These are phyloP conservation scores for Zingel zingel DNA, from an alignment of 2,113 vertebrate genomes.

Conservation along the genomic window DNA sequence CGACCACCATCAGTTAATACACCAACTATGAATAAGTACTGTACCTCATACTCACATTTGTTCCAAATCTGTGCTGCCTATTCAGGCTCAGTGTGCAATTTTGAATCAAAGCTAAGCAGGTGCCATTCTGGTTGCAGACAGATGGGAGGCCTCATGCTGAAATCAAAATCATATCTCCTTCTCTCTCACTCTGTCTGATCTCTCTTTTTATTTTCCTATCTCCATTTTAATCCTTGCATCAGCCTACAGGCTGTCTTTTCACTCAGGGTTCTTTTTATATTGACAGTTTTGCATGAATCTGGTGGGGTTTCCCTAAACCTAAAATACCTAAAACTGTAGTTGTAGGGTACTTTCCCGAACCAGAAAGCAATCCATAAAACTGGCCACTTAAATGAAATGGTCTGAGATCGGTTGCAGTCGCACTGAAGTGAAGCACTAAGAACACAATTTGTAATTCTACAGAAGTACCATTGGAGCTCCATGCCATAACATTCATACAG, in stretches of 20 bases:
- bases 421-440: neutral
- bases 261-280: constrained; percentile 12
- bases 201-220: constrained; percentile 24
- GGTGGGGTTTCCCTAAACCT: neutral
- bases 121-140: constrained; percentile 47
- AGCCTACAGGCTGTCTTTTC: constrained; percentile 14
- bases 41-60: neutral
- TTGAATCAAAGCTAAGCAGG: constrained; percentile 58
- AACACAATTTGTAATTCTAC: neutral
- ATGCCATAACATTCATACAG: neutral
- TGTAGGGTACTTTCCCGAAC: neutral
- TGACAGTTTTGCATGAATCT: constrained; percentile 7
- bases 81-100: constrained; percentile 41
- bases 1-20: too few species aligned
- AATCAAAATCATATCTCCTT: constrained; percentile 43
- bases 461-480: neutral
- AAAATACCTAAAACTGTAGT: neutral
- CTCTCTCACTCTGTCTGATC: constrained; percentile 33
- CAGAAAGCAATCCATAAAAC: neutral
- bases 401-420: neutral
- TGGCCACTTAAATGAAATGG: neutral
- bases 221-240: constrained; percentile 31
- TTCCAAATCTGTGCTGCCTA: constrained; percentile 19
- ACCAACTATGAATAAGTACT: too few species aligned
- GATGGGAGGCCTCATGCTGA: constrained; percentile 57